Percentiles rank a stretch among this genome's conserved stretches.
Conservation (phyloP, 2,888 invertebrate species). For the Drosophila sordidula region DNA sequence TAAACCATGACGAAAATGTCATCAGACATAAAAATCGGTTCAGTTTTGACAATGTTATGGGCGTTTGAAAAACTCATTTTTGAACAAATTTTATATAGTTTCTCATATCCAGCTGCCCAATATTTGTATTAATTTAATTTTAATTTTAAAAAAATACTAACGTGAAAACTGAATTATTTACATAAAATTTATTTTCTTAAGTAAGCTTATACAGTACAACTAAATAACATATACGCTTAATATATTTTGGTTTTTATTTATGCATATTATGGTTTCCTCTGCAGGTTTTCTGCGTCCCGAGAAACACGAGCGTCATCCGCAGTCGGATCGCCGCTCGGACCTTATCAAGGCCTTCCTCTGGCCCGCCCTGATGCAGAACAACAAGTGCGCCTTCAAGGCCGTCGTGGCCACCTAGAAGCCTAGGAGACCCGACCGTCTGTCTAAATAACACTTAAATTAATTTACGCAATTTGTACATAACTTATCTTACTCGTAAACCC, state of each 20-base stretch:
- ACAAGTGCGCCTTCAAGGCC: constrained; percentile 92
- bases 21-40: too few relatives aligned
- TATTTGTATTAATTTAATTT: not conserved
- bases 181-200: too few relatives aligned
- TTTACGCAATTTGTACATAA: constrained; percentile 65
- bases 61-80: too few relatives aligned
- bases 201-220: not conserved
- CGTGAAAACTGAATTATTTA: too few relatives aligned
- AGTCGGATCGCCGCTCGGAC: constrained; percentile 90
- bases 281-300: constrained; percentile 89
- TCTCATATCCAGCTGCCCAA: too few relatives aligned
- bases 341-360: constrained; percentile 93
- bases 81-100: too few relatives aligned
- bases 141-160: too few relatives aligned
- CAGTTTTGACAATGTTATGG: too few relatives aligned
- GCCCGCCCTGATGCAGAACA: constrained; percentile 93
- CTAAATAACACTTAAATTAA: constrained; percentile 18
- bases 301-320: constrained; percentile 92
- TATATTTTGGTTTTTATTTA: not conserved
- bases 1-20: too few relatives aligned
- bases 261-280: not conserved
- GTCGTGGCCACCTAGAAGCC: constrained; percentile 90
- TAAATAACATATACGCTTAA: not conserved
- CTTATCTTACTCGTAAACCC: constrained; percentile 46
- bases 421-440: constrained; percentile 30